phyloP scores from a whole-genome alignment of 2,888 invertebrate genomes.

The Vannuccia rotundouncinata region DNA sequence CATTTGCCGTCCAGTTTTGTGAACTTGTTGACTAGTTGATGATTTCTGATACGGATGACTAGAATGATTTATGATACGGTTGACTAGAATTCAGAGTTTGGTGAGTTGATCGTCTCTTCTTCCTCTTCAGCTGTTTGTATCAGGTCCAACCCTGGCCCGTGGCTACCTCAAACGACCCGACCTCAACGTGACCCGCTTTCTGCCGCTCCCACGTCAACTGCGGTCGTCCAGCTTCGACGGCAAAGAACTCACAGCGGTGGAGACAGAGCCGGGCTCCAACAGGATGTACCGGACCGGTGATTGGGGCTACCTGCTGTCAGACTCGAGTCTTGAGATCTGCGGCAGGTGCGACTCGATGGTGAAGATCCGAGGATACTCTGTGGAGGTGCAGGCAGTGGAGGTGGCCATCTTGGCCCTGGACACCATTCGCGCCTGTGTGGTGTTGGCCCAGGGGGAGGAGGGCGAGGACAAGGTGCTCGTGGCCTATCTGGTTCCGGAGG shows the following conservation, averaged over 20 bases:
- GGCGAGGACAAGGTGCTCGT: conserved; percentile 57
- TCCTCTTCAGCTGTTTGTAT: conserved; percentile 50
- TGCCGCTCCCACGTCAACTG: conserved; percentile 44
- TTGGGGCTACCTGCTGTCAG: conserved; percentile 56
- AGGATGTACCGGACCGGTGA: conserved; percentile 55
- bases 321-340: conserved; percentile 57
- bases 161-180: conserved; percentile 57
- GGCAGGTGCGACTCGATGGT: conserved; percentile 58
- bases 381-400: conserved; percentile 57
- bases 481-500: conserved; percentile 54
- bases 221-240: conserved; percentile 40
- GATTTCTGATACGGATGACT: no score
- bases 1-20: no score
- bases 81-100: no score
- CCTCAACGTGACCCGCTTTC: conserved; percentile 49
- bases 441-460: conserved; percentile 54
- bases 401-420: conserved; percentile 52
- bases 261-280: conserved; percentile 41
- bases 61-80: no score
- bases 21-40: no score
- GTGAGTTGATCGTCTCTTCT: no score
- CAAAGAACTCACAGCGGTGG: not conserved
- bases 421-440: conserved; percentile 52
- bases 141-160: conserved; percentile 55
- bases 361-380: conserved; percentile 57